These are phyloP conservation scores for Aptenodytes patagonicus DNA, from an alignment of 2,113 vertebrate genomes.

Conservation along the genomic window DNA sequence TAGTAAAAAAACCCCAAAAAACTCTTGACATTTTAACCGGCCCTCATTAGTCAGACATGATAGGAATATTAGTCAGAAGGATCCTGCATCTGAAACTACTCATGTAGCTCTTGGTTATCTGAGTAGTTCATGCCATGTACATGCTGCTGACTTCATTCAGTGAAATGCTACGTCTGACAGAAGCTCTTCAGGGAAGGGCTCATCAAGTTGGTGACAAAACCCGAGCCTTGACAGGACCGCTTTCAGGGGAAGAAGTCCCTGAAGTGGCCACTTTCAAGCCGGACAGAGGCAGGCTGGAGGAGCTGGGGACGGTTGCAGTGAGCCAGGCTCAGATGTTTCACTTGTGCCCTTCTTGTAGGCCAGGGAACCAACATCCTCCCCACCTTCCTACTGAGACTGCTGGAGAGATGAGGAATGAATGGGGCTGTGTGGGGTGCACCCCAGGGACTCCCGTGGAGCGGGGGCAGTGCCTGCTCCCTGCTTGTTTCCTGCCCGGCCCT, in stretches of 20 bases:
- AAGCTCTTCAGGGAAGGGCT: neutral
- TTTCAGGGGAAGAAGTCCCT: neutral
- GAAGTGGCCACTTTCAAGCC: neutral
- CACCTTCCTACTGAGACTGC: neutral
- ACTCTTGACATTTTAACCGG: constrained; percentile 4
- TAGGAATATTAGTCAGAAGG: constrained; percentile 5
- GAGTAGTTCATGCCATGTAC: accelerated
- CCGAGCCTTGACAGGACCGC: neutral
- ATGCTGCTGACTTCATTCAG: neutral
- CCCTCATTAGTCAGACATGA: neutral
- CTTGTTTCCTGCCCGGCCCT: accelerated
- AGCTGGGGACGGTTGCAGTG: neutral
- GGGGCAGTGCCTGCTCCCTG: accelerated
- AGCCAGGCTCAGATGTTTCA: neutral
- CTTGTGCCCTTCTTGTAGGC: neutral
- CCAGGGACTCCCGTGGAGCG: accelerated
- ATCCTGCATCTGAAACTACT: neutral
- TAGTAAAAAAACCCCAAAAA: neutral
- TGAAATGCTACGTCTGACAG: neutral
- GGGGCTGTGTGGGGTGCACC: neutral
- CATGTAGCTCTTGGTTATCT: neutral
- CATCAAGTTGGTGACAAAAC: neutral
- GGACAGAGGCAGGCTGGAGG: neutral
- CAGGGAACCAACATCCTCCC: neutral
- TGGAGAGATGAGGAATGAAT: neutral